Percentiles rank a stretch among this genome's conserved stretches.
phyloP scores from a whole-genome alignment of 2,113 vertebrate species.

The Prunella himalayana region DNA sequence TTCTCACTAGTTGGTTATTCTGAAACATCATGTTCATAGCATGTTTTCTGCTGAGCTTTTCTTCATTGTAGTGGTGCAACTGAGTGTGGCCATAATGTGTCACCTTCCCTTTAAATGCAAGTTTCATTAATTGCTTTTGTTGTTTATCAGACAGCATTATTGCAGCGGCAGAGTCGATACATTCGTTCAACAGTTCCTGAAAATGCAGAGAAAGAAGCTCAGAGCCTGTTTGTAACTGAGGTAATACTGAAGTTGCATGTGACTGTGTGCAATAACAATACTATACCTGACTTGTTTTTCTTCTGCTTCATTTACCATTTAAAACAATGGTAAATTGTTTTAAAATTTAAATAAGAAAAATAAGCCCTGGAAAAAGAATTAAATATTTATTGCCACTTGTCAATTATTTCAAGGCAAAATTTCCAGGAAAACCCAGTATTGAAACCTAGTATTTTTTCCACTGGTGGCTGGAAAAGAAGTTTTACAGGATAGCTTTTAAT shows the following conservation, averaged over 20 bases:
- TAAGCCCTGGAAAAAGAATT: not conserved
- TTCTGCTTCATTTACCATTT: not conserved
- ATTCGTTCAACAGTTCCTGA: constrained; percentile 87
- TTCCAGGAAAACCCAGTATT: not conserved
- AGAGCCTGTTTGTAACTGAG: constrained; percentile 95
- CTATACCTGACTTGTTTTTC: not conserved
- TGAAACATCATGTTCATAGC: not conserved
- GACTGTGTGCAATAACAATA: not conserved
- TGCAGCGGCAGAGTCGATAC: constrained; percentile 87
- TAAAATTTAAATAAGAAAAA: no score
- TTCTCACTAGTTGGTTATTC: not conserved
- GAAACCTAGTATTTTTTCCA: not conserved
- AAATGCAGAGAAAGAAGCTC: constrained; percentile 87
- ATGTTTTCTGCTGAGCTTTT: not conserved
- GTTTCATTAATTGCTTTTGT: not conserved
- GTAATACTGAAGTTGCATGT: constrained; percentile 63
- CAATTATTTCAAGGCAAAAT: not conserved
- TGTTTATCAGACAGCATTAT: constrained; percentile 79
- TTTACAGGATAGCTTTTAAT: not conserved
- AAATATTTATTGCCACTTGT: not conserved
- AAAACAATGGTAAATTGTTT: no score
- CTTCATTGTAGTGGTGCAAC: not conserved
- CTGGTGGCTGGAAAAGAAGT: not conserved
- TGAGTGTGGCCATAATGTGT: not conserved
- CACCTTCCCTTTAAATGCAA: not conserved